These are phyloP conservation scores for Philopotamus ludificatus DNA, from an alignment of 1,140 invertebrate species.

Conservation along the genomic window DNA sequence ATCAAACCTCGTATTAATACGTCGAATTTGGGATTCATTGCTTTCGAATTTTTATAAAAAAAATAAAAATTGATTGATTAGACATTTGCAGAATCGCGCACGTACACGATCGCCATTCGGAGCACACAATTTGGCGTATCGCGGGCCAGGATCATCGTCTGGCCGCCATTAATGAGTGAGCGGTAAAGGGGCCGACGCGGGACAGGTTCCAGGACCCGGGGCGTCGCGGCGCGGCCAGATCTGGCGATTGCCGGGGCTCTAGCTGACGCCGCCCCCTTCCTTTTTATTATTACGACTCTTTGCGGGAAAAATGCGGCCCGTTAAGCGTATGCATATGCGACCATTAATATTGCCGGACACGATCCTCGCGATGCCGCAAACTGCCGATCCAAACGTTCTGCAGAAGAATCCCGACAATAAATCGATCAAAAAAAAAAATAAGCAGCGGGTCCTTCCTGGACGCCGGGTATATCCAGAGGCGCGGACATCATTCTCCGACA, in stretches of 20 bases:
- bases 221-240: slow-evolving; percentile 20
- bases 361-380: slow-evolving; percentile 3
- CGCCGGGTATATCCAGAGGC: slow-evolving; percentile 27
- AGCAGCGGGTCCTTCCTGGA: too few relatives aligned
- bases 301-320: slow-evolving; percentile 17
- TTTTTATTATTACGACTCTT: slow-evolving; percentile 12
- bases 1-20: too few relatives aligned
- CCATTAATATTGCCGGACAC: not conserved
- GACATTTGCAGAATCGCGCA: too few relatives aligned
- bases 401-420: slow-evolving; percentile 15
- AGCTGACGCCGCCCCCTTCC: too few relatives aligned
- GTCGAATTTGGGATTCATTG: too few relatives aligned
- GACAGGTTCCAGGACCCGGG: slow-evolving; percentile 7
- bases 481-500: slow-evolving; percentile 25
- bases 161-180: slow-evolving; percentile 13
- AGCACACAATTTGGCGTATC: too few relatives aligned
- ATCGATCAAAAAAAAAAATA: not conserved
- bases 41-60: too few relatives aligned
- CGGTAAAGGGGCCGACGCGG: slow-evolving; percentile 5
- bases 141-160: not conserved
- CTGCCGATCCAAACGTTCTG: not conserved
- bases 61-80: too few relatives aligned
- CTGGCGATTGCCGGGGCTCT: slow-evolving; percentile 9
- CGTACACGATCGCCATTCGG: too few relatives aligned
- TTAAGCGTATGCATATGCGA: not conserved